Base-by-base conservation (phyloP, 2,113 vertebrate species). In the Nyctibius bracteatus region DNA sequence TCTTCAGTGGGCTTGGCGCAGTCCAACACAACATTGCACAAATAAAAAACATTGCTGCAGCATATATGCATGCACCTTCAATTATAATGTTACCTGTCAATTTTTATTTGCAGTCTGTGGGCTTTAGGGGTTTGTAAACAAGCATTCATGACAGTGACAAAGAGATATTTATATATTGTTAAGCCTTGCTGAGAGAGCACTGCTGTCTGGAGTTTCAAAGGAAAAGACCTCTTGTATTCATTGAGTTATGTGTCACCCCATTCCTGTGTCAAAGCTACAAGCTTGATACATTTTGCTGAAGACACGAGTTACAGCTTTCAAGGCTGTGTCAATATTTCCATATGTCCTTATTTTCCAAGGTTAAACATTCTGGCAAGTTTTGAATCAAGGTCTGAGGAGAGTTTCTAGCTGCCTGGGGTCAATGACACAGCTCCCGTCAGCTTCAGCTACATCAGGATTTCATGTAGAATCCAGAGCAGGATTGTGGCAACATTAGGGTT, bases 81-180 rank as follows among this genome's bases (percentile, higher is more conserved):
- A 51, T 94, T 94, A 84, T 12, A 66, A 83, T 37, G 72, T 54
- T 71, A 78, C 81, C 49, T 96, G 59, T 73, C 86, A 90, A 57
- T 77, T 90, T 94, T 96, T 93, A 82, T 93, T 92, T 90, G 82
- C 24, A 83, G 27, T 94, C 78, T 49, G 23, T 58, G 35, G 74
- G 24, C 59, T 73, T 81, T 44, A 93, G 79, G 46, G 52, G 62
- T 88, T 93, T 91, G 78, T 94, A 96, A 97, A 95, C 84, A 97
- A 75, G 81, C 33, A 57, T 92, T 96, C 82, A 73, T 28, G 72
- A 81, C 90, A 94, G 33, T 44, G 51, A 98, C 75, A 78, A 86
- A 92, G 81, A 95, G 35, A 66, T 73, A 96, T 82, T 93, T 87
- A 68, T 85, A 81, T 52, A 70, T 46, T 67, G 77, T 84, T 96